Evolutionary conservation across 1,140 invertebrate species (phyloP), one percentile per base, ranked within the genome.

Genomic region (Oreohelix idahoensis): DNA sequence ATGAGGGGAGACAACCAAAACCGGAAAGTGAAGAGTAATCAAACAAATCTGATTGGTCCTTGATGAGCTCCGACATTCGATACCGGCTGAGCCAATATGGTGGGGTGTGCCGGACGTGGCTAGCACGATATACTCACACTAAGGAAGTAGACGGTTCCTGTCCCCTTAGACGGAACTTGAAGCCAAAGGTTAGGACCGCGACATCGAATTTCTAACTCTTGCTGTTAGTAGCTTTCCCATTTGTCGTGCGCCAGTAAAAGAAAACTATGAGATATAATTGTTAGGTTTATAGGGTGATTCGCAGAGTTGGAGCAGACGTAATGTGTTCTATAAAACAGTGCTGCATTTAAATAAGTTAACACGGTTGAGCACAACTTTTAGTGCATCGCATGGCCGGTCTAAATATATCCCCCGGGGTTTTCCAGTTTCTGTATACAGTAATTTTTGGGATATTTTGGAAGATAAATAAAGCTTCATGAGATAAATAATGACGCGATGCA

Each of bases 31-130:
- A 79, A 66, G 77, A 66, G 77, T 79, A 79, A 79, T 79, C 77
- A 79, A 79, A 79, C 53, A 79, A 79, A 79, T 79, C 77, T 79
- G 77, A 79, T 79, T 79, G 77, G 77, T 53, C 58, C 51, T 23
- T 63, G 77, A 76, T 76, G 77, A 79, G 58, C 51, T 79, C 23
- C 8, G 77, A 79, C 35, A 79, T 38, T 42, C 53, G 77, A 79
- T 66, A 45, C 77, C 45, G 77, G 35, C 35, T 17, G 29, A 29
- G 77, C 51, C 35, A 66, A 66, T 17, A 79, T 36, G 77, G 35
- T 20, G 58, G 77, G 23, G 1, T 53, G 26, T 29, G 26, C 42
- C 35, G 36, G 71, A 74, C 26, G 71, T 39, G 13, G 71, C 36
- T 74, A 26, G 42, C 71, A 45, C 42, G 71, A 74, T 36, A 45